Base-by-base conservation (phyloP, 2,113 vertebrate species). In the Tachycineta bicolor region DNA sequence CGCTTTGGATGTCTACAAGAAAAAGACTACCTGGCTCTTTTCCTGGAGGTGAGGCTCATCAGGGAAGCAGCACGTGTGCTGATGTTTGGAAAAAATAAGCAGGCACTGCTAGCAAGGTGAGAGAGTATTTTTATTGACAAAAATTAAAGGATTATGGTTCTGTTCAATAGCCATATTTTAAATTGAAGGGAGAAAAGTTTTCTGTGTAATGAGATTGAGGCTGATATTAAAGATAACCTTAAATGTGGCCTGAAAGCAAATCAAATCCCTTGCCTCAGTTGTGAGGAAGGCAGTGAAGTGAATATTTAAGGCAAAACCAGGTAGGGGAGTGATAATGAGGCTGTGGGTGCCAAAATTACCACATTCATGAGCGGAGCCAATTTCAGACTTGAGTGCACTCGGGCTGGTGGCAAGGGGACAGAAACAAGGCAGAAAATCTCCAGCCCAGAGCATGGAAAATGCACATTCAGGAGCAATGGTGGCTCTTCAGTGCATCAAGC, bases 301-400 rank as follows among this genome's bases (percentile, higher is more conserved):
- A 87, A 47, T 9, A 33, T 59, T 76, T 65, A 81, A 90, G 68
- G 79, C 46, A 92, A 90, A 96, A 63, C 41, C 83, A 94, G 59
- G 60, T 75, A 69, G 39, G 69, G 65, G 52, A 81, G 44, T 20
- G 86, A 77, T 84, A 91, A 96, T 89, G 47, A 83, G 76, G 34
- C 55, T 41, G 26, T 10, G 58, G 80, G 44, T 91, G 41, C 86
- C 78, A 60, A 91, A 92, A 92, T 92, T 52, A 86, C 76, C 33
- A 53, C 85, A 69, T 94, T 90, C 50, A 59, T 86, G 83, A 94
- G 83, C 74, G 33, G 5, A 95, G 76, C 50, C 76, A 94, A 94
- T 96, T 94, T 95, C 94, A 95, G 76, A 94, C 89, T 64, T 87
- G 94, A 95, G 34, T 90, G 89, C 83, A 52, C 93, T 87, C 3